These are phyloP conservation scores for Drosophila monieri DNA, from an alignment of 2,888 invertebrate species.

Conservation along the genomic window DNA sequence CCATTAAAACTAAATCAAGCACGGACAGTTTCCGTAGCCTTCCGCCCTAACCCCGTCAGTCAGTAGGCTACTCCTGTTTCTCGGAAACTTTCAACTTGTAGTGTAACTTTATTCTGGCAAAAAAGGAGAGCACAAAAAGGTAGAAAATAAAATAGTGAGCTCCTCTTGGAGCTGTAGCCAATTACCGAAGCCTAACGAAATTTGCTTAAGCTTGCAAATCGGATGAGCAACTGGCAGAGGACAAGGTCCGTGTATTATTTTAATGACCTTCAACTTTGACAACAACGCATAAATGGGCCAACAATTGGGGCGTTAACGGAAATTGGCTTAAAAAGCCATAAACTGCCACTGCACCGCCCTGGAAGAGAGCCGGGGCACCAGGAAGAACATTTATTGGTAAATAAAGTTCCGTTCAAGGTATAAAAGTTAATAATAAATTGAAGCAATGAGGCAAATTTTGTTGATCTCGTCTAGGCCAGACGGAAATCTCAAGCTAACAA, in stretches of 20 bases:
- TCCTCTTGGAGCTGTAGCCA: conserved; percentile 37
- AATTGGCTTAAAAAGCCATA: conserved; percentile 77
- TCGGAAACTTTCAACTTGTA: conserved; percentile 44
- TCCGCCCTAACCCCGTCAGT: background rate
- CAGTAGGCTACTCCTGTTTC: conserved; percentile 35
- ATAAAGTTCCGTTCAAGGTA: conserved; percentile 64
- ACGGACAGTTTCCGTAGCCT: conserved; percentile 19
- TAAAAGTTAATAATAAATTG: conserved; percentile 78
- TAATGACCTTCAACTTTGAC: conserved; percentile 67
- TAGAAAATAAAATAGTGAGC: conserved; percentile 1
- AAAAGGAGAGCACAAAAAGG: background rate
- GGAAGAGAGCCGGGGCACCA: background rate
- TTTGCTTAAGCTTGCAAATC: conserved; percentile 50
- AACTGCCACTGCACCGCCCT: conserved; percentile 31
- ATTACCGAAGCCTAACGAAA: conserved; percentile 55
- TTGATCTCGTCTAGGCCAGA: conserved; percentile 53
- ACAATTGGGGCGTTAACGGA: conserved; percentile 68
- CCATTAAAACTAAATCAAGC: conserved; percentile 74
- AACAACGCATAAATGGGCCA: conserved; percentile 53
- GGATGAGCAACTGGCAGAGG: conserved; percentile 31
- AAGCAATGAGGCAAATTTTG: conserved; percentile 71
- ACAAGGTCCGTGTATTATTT: conserved; percentile 44
- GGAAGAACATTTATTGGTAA: conserved; percentile 71
- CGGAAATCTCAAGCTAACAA: conserved; percentile 40
- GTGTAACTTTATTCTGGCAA: conserved; percentile 31